These are phyloP conservation scores for Pholis gunnellus DNA, from an alignment of 2,113 vertebrate genomes.

Conservation along the genomic window DNA sequence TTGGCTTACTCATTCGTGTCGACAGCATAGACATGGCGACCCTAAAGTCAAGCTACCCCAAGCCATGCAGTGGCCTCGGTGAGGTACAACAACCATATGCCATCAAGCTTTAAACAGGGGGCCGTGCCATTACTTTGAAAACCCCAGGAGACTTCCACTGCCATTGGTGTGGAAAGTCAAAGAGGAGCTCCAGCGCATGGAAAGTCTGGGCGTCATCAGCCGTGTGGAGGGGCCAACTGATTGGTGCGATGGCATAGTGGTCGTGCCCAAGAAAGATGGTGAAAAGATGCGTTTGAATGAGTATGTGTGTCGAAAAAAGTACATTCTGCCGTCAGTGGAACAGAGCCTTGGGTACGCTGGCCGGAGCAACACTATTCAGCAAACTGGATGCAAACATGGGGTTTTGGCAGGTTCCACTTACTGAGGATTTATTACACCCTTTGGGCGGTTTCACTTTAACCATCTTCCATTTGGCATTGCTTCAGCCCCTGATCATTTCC, in stretches of 20 bases:
- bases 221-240: constrained; percentile 13
- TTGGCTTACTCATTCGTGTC: background rate
- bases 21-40: background rate
- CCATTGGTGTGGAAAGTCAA: background rate
- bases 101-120: background rate
- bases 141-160: background rate
- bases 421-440: constrained; percentile 52
- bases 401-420: constrained; percentile 53
- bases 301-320: constrained; percentile 15
- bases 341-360: constrained; percentile 21
- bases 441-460: constrained; percentile 24
- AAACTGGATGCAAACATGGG: constrained; percentile 51
- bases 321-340: constrained; percentile 28
- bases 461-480: background rate
- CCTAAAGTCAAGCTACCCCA: background rate
- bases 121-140: background rate
- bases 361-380: constrained; percentile 15
- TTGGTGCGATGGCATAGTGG: constrained; percentile 17
- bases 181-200: constrained; percentile 14
- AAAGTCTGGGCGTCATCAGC: constrained; percentile 10
- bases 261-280: constrained; percentile 19
- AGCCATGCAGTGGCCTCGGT: constrained; percentile 1
- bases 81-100: background rate
- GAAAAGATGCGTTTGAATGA: background rate
- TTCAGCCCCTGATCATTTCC: constrained; percentile 45